These are phyloP conservation scores for Triplophysa yarkandensis DNA, from an alignment of 2,797 vertebrate genomes.

Conservation along the genomic window DNA sequence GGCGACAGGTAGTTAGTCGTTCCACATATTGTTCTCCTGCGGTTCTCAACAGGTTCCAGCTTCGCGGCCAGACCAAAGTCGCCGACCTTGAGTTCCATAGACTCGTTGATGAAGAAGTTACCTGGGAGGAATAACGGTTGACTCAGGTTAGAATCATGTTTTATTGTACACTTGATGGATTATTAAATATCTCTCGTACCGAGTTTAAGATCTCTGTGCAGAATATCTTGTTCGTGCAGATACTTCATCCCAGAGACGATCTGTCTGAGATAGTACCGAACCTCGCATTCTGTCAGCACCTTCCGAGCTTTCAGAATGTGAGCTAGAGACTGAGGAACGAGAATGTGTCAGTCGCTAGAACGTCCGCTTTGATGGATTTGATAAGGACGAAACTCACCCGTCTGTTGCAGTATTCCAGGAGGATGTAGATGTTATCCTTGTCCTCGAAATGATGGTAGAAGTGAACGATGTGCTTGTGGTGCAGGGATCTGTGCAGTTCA, in stretches of 20 bases:
- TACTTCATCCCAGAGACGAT: slow-evolving; percentile 86
- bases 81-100: slow-evolving; percentile 88
- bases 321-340: slow-evolving; percentile 79
- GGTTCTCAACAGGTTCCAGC: slow-evolving; percentile 83
- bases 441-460: slow-evolving; percentile 89
- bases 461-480: slow-evolving; percentile 85
- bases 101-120: slow-evolving; percentile 88
- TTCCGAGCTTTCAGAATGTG: slow-evolving; percentile 87
- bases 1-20: slow-evolving; percentile 90
- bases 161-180: neutral
- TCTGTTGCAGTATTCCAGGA: slow-evolving; percentile 86
- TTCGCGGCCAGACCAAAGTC: slow-evolving; percentile 87
- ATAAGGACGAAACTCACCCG: slow-evolving; percentile 71
- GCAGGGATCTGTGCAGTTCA: slow-evolving; percentile 82
- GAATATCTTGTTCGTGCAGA: slow-evolving; percentile 86
- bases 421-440: slow-evolving; percentile 88
- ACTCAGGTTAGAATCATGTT: neutral
- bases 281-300: slow-evolving; percentile 87
- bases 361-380: neutral
- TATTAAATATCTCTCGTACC: slow-evolving; percentile 66
- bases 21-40: slow-evolving; percentile 86
- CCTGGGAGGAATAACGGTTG: slow-evolving; percentile 64
- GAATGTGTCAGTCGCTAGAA: neutral
- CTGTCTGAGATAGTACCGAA: slow-evolving; percentile 87
- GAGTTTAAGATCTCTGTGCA: slow-evolving; percentile 86